These are phyloP conservation scores for Irena cyanogastra DNA, from an alignment of 2,113 vertebrate genomes.

Conservation along the genomic window DNA sequence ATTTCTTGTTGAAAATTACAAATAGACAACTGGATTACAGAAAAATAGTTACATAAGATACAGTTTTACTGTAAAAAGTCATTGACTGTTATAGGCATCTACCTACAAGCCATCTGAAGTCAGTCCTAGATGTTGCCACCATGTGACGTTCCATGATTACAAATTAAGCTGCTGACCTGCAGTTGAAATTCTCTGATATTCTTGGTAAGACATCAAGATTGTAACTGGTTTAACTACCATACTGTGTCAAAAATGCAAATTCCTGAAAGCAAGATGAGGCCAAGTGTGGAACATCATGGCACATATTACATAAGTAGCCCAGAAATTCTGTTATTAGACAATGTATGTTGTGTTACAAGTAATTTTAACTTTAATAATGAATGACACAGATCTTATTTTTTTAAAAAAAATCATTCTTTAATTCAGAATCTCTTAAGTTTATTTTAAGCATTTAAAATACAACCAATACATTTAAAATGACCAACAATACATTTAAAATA, in stretches of 20 bases:
- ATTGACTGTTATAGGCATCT: neutral
- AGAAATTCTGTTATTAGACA: neutral
- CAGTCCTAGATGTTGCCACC: neutral
- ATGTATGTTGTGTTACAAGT: neutral
- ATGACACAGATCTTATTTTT: neutral
- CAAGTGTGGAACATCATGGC: neutral
- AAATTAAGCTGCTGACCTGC: neutral
- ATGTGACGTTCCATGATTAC: neutral
- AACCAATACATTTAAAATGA: no score
- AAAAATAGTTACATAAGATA: neutral
- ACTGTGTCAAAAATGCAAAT: neutral
- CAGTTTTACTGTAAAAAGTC: neutral
- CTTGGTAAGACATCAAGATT: neutral
- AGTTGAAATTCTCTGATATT: neutral
- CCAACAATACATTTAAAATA: no score
- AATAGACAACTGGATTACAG: neutral
- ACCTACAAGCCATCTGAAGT: neutral
- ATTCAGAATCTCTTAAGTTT: neutral
- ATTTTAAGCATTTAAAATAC: neutral
- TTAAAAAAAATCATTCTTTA: neutral
- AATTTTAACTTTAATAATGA: neutral
- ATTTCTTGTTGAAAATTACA: neutral
- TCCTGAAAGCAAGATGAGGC: neutral
- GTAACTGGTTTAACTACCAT: neutral
- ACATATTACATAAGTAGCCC: rapidly evolving